Evolutionary conservation across 2,888 invertebrate genomes (phyloP).

Genomic region (Xestia ashworthii): DNA sequence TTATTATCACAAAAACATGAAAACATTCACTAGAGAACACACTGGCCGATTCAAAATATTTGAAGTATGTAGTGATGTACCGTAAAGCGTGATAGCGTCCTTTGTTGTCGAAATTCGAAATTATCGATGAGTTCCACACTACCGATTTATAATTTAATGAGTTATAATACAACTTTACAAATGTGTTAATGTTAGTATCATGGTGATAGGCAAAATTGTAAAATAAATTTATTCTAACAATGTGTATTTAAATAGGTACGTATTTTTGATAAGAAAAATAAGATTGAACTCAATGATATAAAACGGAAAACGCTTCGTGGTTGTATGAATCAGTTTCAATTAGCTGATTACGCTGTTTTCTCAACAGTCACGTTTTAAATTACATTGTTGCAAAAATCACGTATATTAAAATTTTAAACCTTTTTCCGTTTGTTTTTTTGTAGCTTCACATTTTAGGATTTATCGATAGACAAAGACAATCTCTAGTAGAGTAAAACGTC

Average conservation of each 20-base stretch:
- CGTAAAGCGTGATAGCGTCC: neutral
- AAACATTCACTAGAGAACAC: neutral
- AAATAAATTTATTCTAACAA: neutral
- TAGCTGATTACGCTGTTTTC: neutral
- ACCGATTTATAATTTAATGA: neutral
- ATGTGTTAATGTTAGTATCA: neutral
- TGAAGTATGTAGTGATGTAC: conserved; percentile 46
- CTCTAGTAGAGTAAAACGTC: conserved; percentile 14
- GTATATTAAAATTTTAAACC: neutral
- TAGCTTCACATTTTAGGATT: neutral
- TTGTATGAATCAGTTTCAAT: neutral
- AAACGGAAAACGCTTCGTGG: neutral
- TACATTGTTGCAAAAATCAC: neutral
- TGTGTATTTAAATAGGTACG: neutral
- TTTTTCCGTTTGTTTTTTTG: neutral
- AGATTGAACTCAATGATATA: neutral
- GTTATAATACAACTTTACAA: neutral
- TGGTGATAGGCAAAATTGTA: neutral
- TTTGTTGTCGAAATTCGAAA: neutral
- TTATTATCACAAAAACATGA: neutral
- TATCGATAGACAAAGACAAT: conserved; percentile 2
- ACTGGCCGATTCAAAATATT: conserved; percentile 36
- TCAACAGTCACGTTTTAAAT: neutral
- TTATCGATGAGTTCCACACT: conserved; percentile 10
- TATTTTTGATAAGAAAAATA: conserved; percentile 14